Evolutionary conservation across 2,113 vertebrate genomes (phyloP).

Genomic region (Coptodon rendalli): DNA sequence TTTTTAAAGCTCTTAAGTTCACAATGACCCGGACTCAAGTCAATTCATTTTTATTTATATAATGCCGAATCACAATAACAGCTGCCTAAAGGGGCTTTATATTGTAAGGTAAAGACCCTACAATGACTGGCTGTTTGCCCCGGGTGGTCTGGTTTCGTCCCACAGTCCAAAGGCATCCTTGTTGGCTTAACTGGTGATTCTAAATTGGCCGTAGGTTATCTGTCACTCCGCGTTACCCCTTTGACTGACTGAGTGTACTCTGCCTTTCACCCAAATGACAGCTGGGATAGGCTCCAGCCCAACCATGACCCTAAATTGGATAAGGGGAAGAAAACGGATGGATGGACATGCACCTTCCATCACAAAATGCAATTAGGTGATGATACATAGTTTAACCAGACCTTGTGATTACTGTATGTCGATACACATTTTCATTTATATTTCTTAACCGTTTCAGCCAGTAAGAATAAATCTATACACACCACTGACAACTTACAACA

Average conservation of each 20-base stretch:
- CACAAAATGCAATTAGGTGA: background rate
- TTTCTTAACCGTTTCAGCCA: background rate
- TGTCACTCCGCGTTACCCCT: background rate
- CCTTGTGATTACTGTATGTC: background rate
- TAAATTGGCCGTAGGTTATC: background rate
- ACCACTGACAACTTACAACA: background rate
- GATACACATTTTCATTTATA: background rate
- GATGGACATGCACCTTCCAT: too few relatives aligned
- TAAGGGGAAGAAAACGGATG: rapidly evolving
- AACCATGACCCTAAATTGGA: background rate
- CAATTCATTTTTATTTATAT: background rate
- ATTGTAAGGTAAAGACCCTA: background rate
- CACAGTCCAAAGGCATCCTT: background rate
- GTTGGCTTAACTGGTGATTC: rapidly evolving
- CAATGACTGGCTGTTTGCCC: background rate
- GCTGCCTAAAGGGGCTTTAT: background rate
- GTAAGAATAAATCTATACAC: background rate
- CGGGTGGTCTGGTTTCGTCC: background rate
- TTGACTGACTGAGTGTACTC: background rate
- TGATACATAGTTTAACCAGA: rapidly evolving
- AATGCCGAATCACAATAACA: background rate
- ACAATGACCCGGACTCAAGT: background rate
- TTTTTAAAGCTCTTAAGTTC: background rate
- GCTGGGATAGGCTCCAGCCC: background rate
- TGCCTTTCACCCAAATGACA: background rate